Evolutionary conservation across 2,113 vertebrate genomes (phyloP).

Genomic region (Cottus gobio): DNA sequence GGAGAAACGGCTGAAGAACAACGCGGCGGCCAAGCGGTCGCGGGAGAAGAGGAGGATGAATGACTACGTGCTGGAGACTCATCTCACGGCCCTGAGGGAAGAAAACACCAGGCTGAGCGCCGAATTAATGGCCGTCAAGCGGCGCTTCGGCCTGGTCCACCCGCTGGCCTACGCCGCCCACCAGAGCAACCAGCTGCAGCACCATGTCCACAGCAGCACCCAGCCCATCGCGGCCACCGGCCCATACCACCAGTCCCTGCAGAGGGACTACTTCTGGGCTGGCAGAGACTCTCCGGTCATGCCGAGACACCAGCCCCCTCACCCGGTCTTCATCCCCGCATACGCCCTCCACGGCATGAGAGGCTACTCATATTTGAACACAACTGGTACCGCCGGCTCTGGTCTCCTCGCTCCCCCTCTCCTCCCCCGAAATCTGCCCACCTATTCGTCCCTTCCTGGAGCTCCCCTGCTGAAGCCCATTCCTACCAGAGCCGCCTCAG

Average conservation of each 20-base stretch:
- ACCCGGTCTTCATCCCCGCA: constrained; percentile 65
- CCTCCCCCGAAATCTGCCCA: constrained; percentile 63
- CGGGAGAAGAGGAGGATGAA: constrained; percentile 88
- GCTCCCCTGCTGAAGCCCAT: constrained; percentile 53
- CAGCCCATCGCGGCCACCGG: constrained; percentile 12
- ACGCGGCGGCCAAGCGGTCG: constrained; percentile 92
- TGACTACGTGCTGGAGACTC: constrained; percentile 87
- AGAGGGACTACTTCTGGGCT: constrained; percentile 65
- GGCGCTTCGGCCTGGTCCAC: constrained; percentile 82
- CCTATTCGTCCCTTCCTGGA: constrained; percentile 30
- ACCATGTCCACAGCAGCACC: constrained; percentile 15
- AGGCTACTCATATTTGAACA: constrained; percentile 76
- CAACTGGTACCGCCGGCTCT: constrained; percentile 30
- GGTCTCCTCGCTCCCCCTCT: constrained; percentile 58
- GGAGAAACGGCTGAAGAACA: constrained; percentile 94
- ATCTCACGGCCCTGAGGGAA: constrained; percentile 83
- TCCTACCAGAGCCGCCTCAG: constrained; percentile 44
- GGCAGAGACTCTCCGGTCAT: constrained; percentile 34
- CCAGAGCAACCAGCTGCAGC: constrained; percentile 65
- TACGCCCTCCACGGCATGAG: constrained; percentile 72
- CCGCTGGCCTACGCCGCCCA: constrained; percentile 45
- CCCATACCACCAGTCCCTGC: constrained; percentile 41
- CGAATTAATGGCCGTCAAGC: constrained; percentile 86
- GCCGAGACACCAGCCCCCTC: constrained; percentile 40
- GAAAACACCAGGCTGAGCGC: constrained; percentile 87